Conservation (phyloP, 2,888 invertebrate genomes). For the Harpalus rubripes region DNA sequence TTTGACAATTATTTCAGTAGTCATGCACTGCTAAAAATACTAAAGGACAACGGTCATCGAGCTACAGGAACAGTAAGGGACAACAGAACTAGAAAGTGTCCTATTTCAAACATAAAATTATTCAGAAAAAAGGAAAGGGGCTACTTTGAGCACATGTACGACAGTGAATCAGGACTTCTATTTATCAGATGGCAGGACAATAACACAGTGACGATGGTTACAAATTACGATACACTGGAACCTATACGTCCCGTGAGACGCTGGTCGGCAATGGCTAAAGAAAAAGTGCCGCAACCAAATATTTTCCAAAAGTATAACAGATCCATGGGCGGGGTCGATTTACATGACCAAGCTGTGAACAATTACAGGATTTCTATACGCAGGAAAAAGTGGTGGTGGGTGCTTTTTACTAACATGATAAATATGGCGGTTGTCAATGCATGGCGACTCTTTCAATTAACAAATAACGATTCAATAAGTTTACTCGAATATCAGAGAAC, state of each 20-base stretch:
- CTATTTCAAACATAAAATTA: not conserved
- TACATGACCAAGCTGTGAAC: not conserved
- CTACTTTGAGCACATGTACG: not conserved
- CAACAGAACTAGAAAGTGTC: conserved; percentile 4
- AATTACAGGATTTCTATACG: conserved; percentile 10
- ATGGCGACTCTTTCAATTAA: conserved; percentile 6
- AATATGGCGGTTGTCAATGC: conserved; percentile 16
- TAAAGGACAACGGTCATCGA: not conserved
- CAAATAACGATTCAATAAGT: no score
- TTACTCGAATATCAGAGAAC: no score
- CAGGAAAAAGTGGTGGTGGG: conserved; percentile 42
- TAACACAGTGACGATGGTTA: not conserved
- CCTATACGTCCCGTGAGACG: not conserved
- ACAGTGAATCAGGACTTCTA: conserved; percentile 7
- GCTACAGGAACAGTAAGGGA: conserved; percentile 15
- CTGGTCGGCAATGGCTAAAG: not conserved
- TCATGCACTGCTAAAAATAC: not conserved
- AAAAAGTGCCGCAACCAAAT: not conserved
- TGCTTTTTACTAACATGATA: conserved; percentile 23
- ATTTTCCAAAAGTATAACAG: conserved; percentile 24
- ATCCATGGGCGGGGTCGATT: conserved; percentile 13
- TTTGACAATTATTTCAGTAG: conserved; percentile 28
- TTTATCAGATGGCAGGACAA: conserved; percentile 23
- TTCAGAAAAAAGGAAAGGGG: conserved; percentile 1
- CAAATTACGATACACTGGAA: conserved; percentile 4